Percentiles rank a stretch among this genome's conserved stretches.
Conservation (phyloP, 2,888 invertebrate genomes). For the Eledone cirrhosa region DNA sequence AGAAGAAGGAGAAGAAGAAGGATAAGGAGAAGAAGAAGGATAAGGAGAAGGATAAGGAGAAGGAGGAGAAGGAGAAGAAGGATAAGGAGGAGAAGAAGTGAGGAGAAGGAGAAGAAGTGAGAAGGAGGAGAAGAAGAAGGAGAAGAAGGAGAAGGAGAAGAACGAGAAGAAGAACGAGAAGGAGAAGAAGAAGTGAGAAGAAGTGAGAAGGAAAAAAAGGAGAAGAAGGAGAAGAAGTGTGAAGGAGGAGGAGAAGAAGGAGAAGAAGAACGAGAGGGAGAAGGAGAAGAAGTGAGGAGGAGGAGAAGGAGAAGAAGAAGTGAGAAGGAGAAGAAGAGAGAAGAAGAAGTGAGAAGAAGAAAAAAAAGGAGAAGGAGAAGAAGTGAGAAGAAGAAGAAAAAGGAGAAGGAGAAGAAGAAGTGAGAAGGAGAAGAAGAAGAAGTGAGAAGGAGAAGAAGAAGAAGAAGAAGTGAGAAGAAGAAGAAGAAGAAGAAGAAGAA, state of each 20-base stretch:
- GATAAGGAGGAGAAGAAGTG: slow-evolving; percentile 7
- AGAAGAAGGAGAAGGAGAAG: background rate
- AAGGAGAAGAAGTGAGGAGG: background rate
- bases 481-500: background rate
- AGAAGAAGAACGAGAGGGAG: slow-evolving; percentile 24
- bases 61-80: background rate
- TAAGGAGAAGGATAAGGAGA: background rate
- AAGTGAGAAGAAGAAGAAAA: slow-evolving; percentile 16
- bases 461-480: background rate
- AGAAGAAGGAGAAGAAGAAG: background rate
- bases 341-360: slow-evolving; percentile 2
- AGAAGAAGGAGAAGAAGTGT: background rate
- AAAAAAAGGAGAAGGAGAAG: slow-evolving; percentile 8
- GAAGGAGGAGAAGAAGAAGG: slow-evolving; percentile 18
- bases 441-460: background rate
- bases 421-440: background rate
- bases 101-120: slow-evolving; percentile 19
- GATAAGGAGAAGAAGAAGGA: slow-evolving; percentile 10
- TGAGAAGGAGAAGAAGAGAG: background rate
- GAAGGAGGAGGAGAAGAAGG: slow-evolving; percentile 17
- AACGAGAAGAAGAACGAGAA: background rate
- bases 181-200: background rate
- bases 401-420: background rate
- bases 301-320: background rate
- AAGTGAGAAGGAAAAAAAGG: background rate